These are phyloP conservation scores for Cynodonichthys magdalenae DNA, from an alignment of 2,797 vertebrate genomes.

Conservation along the genomic window DNA sequence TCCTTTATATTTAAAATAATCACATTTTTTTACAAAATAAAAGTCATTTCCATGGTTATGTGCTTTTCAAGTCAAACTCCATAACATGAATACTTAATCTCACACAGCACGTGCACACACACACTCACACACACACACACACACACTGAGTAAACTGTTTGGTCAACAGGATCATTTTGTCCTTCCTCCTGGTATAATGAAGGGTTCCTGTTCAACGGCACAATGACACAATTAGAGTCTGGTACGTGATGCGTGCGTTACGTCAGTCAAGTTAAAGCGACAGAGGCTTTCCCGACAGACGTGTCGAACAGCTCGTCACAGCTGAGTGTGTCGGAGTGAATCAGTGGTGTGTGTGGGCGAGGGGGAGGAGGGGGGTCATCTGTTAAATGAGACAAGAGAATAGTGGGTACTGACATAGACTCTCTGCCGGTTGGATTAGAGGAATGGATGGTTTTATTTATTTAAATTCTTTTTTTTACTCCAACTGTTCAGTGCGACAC, in stretches of 20 bases:
- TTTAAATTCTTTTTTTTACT: constrained; percentile 9
- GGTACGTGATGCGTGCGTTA: constrained; percentile 51
- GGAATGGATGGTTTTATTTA: constrained; percentile 12
- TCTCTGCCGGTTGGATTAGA: constrained; percentile 29
- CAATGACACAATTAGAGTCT: constrained; percentile 50
- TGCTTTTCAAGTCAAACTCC: neutral
- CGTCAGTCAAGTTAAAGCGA: constrained; percentile 51
- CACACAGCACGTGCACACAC: neutral
- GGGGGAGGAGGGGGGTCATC: constrained; percentile 14
- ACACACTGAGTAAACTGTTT: neutral
- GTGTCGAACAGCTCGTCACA: constrained; percentile 40
- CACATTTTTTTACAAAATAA: too few species aligned
- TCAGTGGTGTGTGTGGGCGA: constrained; percentile 24
- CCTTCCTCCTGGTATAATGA: constrained; percentile 6
- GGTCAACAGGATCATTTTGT: neutral
- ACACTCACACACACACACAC: neutral
- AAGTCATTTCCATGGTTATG: neutral
- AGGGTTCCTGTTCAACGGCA: constrained; percentile 22
- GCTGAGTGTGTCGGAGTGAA: constrained; percentile 56
- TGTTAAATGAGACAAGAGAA: constrained; percentile 57
- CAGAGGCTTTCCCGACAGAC: constrained; percentile 56
- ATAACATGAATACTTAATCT: neutral
- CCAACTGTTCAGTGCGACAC: constrained; percentile 19
- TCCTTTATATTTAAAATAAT: neutral
- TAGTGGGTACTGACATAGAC: constrained; percentile 50